These are phyloP conservation scores for Acleris holmiana DNA, from an alignment of 2,888 invertebrate genomes.

Conservation along the genomic window DNA sequence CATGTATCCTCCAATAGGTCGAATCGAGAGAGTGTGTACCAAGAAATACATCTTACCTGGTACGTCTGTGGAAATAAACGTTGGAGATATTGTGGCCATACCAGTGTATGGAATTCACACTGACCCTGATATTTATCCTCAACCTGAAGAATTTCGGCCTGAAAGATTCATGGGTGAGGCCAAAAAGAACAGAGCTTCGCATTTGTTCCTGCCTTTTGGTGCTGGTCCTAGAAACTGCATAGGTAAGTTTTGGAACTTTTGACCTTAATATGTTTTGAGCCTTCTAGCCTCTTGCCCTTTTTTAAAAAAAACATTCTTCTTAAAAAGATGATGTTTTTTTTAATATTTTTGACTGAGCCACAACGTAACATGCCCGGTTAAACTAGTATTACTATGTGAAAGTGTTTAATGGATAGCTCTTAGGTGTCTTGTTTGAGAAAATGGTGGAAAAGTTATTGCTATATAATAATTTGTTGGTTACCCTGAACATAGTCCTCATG, in stretches of 20 bases:
- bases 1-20: constrained; percentile 81
- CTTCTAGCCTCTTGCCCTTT: too few relatives aligned
- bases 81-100: constrained; percentile 73
- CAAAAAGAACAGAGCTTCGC: constrained; percentile 74
- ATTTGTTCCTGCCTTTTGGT: constrained; percentile 82
- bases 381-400: too few relatives aligned
- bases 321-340: too few relatives aligned
- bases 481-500: too few relatives aligned
- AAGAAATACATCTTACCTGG: constrained; percentile 81
- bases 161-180: constrained; percentile 83
- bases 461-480: too few relatives aligned
- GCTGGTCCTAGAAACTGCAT: constrained; percentile 81
- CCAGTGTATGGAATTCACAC: constrained; percentile 80
- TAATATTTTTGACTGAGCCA: too few relatives aligned
- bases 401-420: too few relatives aligned
- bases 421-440: too few relatives aligned
- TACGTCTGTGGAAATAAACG: constrained; percentile 67
- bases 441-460: too few relatives aligned
- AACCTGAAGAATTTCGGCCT: constrained; percentile 80
- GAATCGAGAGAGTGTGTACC: constrained; percentile 81
- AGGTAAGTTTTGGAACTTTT: constrained; percentile 54
- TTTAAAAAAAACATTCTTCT: too few relatives aligned
- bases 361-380: too few relatives aligned
- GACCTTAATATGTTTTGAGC: not conserved
- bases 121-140: constrained; percentile 81